phyloP scores from a whole-genome alignment of 2,888 invertebrate genomes.

The Apotomis capreana region DNA sequence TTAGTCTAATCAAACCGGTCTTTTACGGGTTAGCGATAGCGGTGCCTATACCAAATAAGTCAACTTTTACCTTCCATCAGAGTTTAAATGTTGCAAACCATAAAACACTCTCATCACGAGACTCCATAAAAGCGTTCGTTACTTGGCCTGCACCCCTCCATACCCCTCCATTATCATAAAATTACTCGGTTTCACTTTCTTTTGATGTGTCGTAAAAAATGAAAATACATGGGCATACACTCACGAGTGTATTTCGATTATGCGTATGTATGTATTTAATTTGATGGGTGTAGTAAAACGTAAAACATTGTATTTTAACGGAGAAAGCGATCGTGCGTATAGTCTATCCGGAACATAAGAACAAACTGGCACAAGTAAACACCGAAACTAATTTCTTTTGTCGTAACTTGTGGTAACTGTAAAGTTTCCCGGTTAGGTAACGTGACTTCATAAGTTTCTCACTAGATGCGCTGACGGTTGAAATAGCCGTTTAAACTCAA shows the following conservation, averaged over 20 bases:
- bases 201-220: constrained; percentile 79
- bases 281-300: background rate
- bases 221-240: constrained; percentile 64
- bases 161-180: constrained; percentile 76
- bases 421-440: too few species aligned
- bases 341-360: too few species aligned
- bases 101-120: constrained; percentile 73
- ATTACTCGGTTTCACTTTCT: constrained; percentile 80
- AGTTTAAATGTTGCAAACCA: constrained; percentile 69
- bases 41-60: constrained; percentile 27
- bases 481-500: too few species aligned
- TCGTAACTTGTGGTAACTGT: too few species aligned
- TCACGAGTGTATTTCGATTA: constrained; percentile 51
- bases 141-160: constrained; percentile 62
- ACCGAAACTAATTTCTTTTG: too few species aligned
- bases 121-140: constrained; percentile 76
- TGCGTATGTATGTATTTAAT: constrained; percentile 12
- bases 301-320: background rate
- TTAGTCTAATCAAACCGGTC: background rate
- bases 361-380: too few species aligned
- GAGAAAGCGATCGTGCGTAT: too few species aligned
- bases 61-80: constrained; percentile 43
- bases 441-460: too few species aligned
- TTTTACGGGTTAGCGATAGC: constrained; percentile 11
- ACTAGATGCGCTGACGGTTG: too few species aligned